These are phyloP conservation scores for Fratercula arctica DNA, from an alignment of 2,797 vertebrate species.

Conservation along the genomic window DNA sequence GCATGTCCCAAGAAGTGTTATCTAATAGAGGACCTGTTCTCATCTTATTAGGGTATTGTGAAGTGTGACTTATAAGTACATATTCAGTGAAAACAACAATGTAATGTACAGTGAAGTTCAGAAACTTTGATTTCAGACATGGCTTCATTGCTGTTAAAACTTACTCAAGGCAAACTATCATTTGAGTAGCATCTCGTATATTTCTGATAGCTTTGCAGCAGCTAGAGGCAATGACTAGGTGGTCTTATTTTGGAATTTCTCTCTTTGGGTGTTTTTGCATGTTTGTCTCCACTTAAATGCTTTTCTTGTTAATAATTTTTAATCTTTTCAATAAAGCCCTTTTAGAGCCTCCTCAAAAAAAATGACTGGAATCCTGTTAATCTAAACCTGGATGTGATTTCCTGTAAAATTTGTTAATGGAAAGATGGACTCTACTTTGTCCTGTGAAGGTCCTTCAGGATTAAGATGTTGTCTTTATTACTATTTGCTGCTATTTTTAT, in stretches of 20 bases:
- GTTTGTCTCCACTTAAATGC: not conserved
- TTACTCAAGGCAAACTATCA: not conserved
- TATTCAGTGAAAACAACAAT: not conserved
- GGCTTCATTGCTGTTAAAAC: not conserved
- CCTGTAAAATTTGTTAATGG: not conserved
- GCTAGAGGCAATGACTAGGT: not conserved
- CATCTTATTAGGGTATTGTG: not conserved
- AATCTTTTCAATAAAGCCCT: not conserved
- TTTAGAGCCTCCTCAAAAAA: not conserved
- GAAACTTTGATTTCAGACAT: not conserved
- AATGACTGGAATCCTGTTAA: not conserved
- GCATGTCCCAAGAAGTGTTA: conserved; percentile 18
- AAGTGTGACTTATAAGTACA: not conserved
- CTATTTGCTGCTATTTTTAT: not conserved
- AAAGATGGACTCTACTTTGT: not conserved
- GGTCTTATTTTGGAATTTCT: not conserved
- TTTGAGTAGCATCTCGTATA: not conserved
- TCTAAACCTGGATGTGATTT: not conserved
- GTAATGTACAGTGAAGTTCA: not conserved
- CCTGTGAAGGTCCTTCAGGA: not conserved
- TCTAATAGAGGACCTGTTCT: not conserved
- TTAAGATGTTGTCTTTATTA: not conserved
- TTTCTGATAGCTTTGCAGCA: not conserved
- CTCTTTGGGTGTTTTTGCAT: not conserved
- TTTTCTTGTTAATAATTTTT: not conserved